These are phyloP conservation scores for Neomicropteryx cornuta DNA, from an alignment of 1,140 invertebrate species.

Conservation along the genomic window DNA sequence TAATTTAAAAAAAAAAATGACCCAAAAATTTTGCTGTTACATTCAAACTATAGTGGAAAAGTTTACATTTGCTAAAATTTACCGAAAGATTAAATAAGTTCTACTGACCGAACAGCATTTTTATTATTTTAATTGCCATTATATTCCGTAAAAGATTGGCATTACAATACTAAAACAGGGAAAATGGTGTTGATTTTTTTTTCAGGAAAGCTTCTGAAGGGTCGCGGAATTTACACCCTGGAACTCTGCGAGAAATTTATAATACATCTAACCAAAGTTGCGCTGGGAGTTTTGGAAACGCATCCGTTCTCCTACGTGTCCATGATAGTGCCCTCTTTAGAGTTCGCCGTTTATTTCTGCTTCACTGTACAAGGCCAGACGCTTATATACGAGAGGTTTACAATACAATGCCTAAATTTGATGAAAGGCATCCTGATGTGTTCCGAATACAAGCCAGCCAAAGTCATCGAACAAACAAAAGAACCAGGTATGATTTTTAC, in stretches of 20 bases:
- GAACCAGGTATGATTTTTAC: slow-evolving; percentile 37
- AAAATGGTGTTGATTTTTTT: too few species aligned
- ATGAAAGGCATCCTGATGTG: slow-evolving; percentile 74
- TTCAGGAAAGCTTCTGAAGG: slow-evolving; percentile 52
- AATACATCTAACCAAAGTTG: slow-evolving; percentile 67
- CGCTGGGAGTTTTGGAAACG: slow-evolving; percentile 59
- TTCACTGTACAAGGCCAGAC: slow-evolving; percentile 69
- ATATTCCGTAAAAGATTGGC: too few species aligned
- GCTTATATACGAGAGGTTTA: slow-evolving; percentile 72
- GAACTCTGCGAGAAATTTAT: slow-evolving; percentile 70
- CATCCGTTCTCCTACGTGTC: slow-evolving; percentile 71
- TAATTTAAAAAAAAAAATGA: too few species aligned
- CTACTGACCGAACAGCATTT: too few species aligned
- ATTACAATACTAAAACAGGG: too few species aligned
- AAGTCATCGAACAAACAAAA: slow-evolving; percentile 42
- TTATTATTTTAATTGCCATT: too few species aligned
- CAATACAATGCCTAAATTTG: slow-evolving; percentile 81
- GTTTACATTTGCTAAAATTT: too few species aligned
- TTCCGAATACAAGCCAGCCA: slow-evolving; percentile 57
- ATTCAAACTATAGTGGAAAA: too few species aligned
- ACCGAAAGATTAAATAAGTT: too few species aligned
- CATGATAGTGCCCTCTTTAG: slow-evolving; percentile 64
- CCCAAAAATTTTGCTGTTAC: too few species aligned
- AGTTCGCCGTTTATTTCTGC: slow-evolving; percentile 75
- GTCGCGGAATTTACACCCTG: slow-evolving; percentile 45